Conservation (phyloP, 2,113 vertebrate species). For the Lophura nycthemera region DNA sequence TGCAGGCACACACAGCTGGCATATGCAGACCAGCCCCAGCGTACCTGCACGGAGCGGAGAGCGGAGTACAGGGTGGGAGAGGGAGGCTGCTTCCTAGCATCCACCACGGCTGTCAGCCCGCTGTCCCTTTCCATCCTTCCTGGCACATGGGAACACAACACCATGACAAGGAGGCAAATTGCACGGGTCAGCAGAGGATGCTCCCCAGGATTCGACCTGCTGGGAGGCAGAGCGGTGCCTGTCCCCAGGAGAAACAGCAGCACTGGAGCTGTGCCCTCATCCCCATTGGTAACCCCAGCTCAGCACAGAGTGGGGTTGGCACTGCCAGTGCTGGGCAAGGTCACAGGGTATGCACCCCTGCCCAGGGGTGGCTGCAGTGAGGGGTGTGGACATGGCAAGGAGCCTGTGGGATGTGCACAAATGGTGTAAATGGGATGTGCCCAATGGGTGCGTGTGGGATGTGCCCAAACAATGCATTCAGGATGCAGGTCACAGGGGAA, state of each 20-base stretch:
- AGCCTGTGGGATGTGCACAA: background rate
- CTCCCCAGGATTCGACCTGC: accelerated
- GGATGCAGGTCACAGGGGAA: background rate
- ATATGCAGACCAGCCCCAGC: accelerated
- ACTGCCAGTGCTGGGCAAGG: accelerated
- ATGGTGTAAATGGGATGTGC: background rate
- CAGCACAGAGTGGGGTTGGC: accelerated
- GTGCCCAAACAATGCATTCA: background rate
- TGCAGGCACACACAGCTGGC: background rate
- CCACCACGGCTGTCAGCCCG: conserved; percentile 84
- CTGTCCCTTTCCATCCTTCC: conserved; percentile 79
- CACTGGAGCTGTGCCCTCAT: accelerated
- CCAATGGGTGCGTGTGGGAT: accelerated
- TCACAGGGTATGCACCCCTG: accelerated
- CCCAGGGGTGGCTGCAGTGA: background rate
- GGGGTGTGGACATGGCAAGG: accelerated
- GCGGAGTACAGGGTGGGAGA: conserved; percentile 78
- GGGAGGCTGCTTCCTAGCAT: conserved; percentile 82
- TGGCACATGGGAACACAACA: conserved; percentile 42
- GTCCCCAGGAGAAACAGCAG: background rate
- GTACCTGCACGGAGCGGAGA: conserved; percentile 84
- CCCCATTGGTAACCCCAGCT: background rate
- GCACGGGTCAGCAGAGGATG: accelerated
- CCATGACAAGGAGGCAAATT: background rate
- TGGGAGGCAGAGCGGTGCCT: background rate